phyloP scores from a whole-genome alignment of 1,140 invertebrate species.

The Pectinophora gossypiella region DNA sequence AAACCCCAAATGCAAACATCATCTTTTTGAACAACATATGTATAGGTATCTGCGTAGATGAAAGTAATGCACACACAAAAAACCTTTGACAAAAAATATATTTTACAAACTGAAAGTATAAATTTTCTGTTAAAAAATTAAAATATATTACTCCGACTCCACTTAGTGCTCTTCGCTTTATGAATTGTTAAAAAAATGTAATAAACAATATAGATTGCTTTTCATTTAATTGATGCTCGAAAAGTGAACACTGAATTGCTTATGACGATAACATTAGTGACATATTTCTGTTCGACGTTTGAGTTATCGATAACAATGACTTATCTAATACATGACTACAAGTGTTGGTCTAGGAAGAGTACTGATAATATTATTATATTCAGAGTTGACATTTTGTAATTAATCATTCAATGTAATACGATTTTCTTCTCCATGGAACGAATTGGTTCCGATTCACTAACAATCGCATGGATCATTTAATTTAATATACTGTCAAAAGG shows the following conservation, averaged over 20 bases:
- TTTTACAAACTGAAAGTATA: too few species aligned
- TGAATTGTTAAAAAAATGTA: slow-evolving; percentile 49
- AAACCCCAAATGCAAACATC: too few species aligned
- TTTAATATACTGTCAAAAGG: slow-evolving; percentile 61
- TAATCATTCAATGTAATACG: slow-evolving; percentile 10
- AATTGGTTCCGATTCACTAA: slow-evolving; percentile 15
- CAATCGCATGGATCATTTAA: slow-evolving; percentile 49
- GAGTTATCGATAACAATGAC: too few species aligned
- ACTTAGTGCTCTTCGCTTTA: slow-evolving; percentile 24
- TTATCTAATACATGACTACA: too few species aligned
- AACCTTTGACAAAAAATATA: too few species aligned
- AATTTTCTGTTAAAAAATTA: too few species aligned
- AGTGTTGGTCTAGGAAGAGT: too few species aligned
- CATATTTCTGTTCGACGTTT: background rate
- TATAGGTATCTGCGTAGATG: too few species aligned
- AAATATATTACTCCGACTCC: background rate
- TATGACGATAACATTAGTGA: background rate
- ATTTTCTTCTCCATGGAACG: slow-evolving; percentile 11
- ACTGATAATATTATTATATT: too few species aligned
- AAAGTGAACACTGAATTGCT: slow-evolving; percentile 9
- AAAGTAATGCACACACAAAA: too few species aligned
- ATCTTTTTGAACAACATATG: too few species aligned
- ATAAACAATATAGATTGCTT: slow-evolving; percentile 34
- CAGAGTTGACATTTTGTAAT: slow-evolving; percentile 1
- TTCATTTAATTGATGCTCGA: slow-evolving; percentile 38